These are phyloP conservation scores for Nomada lathburiana DNA, from an alignment of 2,888 invertebrate genomes.

Conservation along the genomic window DNA sequence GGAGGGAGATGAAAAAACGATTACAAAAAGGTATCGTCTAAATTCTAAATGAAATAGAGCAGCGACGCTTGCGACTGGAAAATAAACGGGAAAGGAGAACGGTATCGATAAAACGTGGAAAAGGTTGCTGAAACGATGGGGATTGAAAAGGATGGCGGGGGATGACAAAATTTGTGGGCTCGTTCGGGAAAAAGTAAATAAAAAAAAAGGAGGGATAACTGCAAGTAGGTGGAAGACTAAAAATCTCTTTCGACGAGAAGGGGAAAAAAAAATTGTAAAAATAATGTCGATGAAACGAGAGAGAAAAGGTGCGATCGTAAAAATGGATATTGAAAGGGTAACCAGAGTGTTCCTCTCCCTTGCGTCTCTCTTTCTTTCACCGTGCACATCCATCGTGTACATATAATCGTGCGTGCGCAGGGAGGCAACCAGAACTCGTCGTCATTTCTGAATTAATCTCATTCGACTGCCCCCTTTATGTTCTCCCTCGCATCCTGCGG, in stretches of 20 bases:
- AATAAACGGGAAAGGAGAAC: too few species aligned
- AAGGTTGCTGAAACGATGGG: background rate
- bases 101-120: background rate
- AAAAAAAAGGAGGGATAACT: background rate
- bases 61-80: background rate
- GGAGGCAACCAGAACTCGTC: conserved; percentile 70
- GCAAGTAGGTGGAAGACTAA: background rate
- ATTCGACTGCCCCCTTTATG: conserved; percentile 80
- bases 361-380: background rate
- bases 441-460: conserved; percentile 81
- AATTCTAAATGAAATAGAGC: background rate
- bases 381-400: conserved; percentile 26
- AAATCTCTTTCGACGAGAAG: too few species aligned
- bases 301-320: too few species aligned
- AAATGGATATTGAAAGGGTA: too few species aligned
- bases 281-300: too few species aligned
- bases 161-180: background rate
- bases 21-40: background rate
- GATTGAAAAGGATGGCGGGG: too few species aligned
- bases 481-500: conserved; percentile 70
- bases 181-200: background rate
- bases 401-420: conserved; percentile 60
- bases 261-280: too few species aligned
- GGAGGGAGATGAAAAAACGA: background rate
- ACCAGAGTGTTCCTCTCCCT: too few species aligned